Evolutionary conservation across 2,797 vertebrate species (phyloP), one percentile per base, ranked within the genome.

Genomic region (Acanthiza pusilla): DNA sequence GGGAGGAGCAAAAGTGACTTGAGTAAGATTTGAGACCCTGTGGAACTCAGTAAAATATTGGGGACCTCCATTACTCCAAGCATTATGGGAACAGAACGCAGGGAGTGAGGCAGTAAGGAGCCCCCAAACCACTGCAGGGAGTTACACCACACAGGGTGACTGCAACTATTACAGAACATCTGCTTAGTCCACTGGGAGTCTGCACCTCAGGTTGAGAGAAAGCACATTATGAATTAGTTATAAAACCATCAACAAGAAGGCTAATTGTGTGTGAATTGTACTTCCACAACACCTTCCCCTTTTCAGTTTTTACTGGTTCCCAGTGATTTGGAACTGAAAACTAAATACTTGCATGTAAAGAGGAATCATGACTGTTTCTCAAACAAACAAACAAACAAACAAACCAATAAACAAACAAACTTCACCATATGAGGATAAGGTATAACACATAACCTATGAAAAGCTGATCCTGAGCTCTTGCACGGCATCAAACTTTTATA

Each of bases 81-180:
- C 10, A 5, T 8, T 16, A 36, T 2, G 6, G 16, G 7, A 26
- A 53, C 13, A 74, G 26, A 90, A 63, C 11, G 10, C 2, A 29
- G 17, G 11, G 27, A 76, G 58, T 8, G 23, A 40, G 65, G 40
- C 7, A 67, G n/a, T 4, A 73, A 53, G 26, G 8, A 7, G 23
- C 7, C 38, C 25, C 29, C 9, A 51, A 73, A 47, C 2, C 27
- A 32, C 12, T 1, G 5, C 17, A 40, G 3, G 0, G 1, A 47
- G 19, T 40, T 48, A 23, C 74, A 48, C 5, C 23, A 47, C 50
- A 40, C 6, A 43, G 32, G 27, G 10, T 13, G 42, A 62, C 26
- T 32, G 10, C 2, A 8, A 13, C 23, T 73, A 8, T 27, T 10
- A 42, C 5, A 54, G 16, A 85, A 40, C 0, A 4, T 8, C 5